Evolutionary conservation across 2,797 vertebrate genomes (phyloP).

Genomic region (Coranthus polyacanthus): DNA sequence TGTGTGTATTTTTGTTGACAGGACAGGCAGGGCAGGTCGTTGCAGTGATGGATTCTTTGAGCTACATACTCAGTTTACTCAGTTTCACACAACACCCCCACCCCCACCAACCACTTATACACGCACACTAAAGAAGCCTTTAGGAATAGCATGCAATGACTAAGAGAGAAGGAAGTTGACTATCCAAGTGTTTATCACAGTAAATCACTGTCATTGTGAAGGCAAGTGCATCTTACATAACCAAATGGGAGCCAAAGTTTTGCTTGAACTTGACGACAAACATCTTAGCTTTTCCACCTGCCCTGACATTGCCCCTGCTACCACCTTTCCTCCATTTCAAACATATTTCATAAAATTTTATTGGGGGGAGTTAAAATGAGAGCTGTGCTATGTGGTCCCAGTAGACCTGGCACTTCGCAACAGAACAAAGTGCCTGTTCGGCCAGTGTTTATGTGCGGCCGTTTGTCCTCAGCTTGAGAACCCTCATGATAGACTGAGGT

Average conservation of each 20-base stretch:
- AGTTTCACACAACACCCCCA: slow-evolving; percentile 40
- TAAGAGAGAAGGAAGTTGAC: slow-evolving; percentile 42
- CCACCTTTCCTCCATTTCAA: slow-evolving; percentile 49
- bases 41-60: slow-evolving; percentile 66
- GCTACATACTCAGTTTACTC: slow-evolving; percentile 53
- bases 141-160: slow-evolving; percentile 31
- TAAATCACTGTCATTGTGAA: slow-evolving; percentile 53
- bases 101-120: slow-evolving; percentile 5
- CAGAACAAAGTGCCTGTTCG: slow-evolving; percentile 63
- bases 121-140: slow-evolving; percentile 30
- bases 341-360: slow-evolving; percentile 72
- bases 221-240: slow-evolving; percentile 54
- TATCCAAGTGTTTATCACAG: slow-evolving; percentile 57
- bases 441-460: slow-evolving; percentile 66
- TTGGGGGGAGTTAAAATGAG: slow-evolving; percentile 60
- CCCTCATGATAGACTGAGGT: slow-evolving; percentile 71
- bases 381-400: slow-evolving; percentile 46
- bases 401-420: slow-evolving; percentile 40
- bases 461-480: slow-evolving; percentile 67
- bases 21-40: slow-evolving; percentile 57
- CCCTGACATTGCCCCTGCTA: slow-evolving; percentile 27
- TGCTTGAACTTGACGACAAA: slow-evolving; percentile 15
- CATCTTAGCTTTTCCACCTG: slow-evolving; percentile 44
- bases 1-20: slow-evolving; percentile 50
- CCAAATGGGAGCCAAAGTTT: slow-evolving; percentile 34